Evolutionary conservation across 2,113 vertebrate species (phyloP).

Genomic region (Nyctibius bracteatus): DNA sequence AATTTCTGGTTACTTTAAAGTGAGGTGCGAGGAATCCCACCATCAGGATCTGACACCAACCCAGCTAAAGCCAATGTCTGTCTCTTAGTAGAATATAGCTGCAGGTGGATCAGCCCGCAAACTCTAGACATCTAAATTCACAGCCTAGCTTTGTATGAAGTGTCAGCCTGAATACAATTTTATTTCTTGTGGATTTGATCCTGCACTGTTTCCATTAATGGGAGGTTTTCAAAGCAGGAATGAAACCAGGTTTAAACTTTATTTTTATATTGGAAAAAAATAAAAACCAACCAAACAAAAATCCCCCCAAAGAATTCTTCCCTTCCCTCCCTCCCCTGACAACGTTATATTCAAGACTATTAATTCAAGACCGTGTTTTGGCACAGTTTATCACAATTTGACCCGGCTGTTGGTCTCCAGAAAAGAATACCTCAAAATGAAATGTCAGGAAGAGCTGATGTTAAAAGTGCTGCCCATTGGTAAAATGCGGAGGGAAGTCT

Average conservation of each 20-base stretch:
- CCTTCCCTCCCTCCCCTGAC: accelerated
- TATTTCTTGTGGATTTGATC: not conserved
- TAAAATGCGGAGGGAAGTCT: not conserved
- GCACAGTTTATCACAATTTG: not conserved
- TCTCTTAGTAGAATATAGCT: not conserved
- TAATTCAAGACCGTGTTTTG: too few species aligned
- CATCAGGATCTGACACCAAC: not conserved
- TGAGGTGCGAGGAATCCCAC: not conserved
- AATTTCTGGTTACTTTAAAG: not conserved
- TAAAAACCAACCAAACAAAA: not conserved
- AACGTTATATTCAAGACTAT: not conserved
- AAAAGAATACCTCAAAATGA: not conserved
- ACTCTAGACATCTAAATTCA: not conserved
- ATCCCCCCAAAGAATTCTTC: not conserved
- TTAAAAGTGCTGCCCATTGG: not conserved
- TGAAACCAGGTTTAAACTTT: not conserved
- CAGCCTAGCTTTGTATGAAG: not conserved
- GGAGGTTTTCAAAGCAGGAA: not conserved
- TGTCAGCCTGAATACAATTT: not conserved
- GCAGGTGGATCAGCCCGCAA: not conserved
- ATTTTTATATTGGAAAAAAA: not conserved
- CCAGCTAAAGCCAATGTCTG: not conserved
- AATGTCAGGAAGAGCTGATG: not conserved
- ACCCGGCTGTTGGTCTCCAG: not conserved
- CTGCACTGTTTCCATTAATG: not conserved